phyloP scores from a whole-genome alignment of 1,140 invertebrate genomes.

The Nephila pilipes region DNA sequence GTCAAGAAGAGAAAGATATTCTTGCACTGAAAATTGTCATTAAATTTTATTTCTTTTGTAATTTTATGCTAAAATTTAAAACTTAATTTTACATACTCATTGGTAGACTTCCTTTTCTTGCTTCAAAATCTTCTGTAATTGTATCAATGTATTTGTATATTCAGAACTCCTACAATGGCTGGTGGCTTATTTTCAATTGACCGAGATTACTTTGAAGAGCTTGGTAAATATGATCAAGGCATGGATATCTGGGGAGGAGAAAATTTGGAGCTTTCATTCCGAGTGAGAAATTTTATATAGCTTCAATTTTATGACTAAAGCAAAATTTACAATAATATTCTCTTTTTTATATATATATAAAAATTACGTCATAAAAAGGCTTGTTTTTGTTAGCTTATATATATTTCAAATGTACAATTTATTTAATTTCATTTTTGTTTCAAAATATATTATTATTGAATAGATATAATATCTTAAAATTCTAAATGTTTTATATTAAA shows the following conservation, averaged over 20 bases:
- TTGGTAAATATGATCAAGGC: constrained; percentile 98
- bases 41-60: no score
- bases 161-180: constrained; percentile 96
- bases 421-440: neutral
- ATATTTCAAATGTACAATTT: no score
- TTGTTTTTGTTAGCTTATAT: no score
- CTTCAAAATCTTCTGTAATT: no score
- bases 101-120: no score
- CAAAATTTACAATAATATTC: neutral
- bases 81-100: no score
- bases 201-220: constrained; percentile 96
- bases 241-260: constrained; percentile 99
- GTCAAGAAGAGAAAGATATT: no score
- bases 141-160: neutral
- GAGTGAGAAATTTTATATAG: constrained; percentile 86
- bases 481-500: no score
- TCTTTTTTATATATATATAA: neutral
- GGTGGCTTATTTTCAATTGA: constrained; percentile 98
- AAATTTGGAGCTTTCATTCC: constrained; percentile 99
- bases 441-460: no score
- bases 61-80: no score
- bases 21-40: no score
- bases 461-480: no score
- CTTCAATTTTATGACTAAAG: neutral
- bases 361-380: neutral